Conservation (phyloP, 1,140 invertebrate species). For the Radopholus similis region DNA sequence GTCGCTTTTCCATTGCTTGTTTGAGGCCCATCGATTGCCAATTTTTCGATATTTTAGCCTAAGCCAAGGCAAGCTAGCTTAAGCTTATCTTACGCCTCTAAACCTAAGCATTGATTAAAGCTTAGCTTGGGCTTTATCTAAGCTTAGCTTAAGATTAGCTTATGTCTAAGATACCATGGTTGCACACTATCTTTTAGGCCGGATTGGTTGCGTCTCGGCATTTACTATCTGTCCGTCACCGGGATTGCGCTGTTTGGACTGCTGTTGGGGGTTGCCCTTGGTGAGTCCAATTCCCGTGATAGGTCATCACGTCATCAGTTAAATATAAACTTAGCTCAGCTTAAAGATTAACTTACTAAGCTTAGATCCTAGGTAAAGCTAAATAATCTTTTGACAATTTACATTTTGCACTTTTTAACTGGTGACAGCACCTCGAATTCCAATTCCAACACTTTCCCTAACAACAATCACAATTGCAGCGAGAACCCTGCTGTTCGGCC, state of each 20-base stretch:
- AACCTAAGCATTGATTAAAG: too few species aligned
- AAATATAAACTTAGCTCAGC: background rate
- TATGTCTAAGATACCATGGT: background rate
- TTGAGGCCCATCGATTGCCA: background rate
- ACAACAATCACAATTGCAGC: slow-evolving; percentile 63
- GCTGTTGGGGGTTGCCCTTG: slow-evolving; percentile 79
- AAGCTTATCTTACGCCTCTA: too few species aligned
- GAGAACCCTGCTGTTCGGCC: slow-evolving; percentile 81
- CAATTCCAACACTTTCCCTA: slow-evolving; percentile 2
- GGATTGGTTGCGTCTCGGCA: slow-evolving; percentile 81
- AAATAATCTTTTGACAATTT: slow-evolving; percentile 2
- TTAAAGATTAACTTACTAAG: slow-evolving; percentile 1
- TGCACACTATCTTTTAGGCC: slow-evolving; percentile 63
- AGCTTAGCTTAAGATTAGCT: background rate
- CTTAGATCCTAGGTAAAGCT: slow-evolving; percentile 10
- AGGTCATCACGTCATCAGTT: too few species aligned
- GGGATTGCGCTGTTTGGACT: slow-evolving; percentile 88
- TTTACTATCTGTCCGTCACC: slow-evolving; percentile 91
- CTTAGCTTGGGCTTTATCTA: background rate
- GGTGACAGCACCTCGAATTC: too few species aligned
- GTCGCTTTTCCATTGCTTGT: too few species aligned
- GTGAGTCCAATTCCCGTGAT: too few species aligned
- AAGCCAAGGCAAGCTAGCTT: too few species aligned
- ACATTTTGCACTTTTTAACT: slow-evolving; percentile 17
- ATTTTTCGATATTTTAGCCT: background rate